Conservation (phyloP, 2,113 vertebrate genomes). For the Rhinoptilus africanus region DNA sequence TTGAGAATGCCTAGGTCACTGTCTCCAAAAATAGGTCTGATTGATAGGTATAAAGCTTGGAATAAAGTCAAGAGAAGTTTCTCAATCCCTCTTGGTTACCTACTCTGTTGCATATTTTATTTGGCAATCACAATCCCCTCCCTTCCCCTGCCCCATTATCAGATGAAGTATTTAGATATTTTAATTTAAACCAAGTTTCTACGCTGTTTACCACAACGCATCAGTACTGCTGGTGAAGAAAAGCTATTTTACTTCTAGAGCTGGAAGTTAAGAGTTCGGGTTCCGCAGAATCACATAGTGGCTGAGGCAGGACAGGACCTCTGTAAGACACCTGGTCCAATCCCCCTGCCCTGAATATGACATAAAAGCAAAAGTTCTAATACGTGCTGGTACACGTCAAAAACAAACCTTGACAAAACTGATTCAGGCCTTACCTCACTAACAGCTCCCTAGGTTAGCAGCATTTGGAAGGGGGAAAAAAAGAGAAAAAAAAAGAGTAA, state of each 20-base stretch:
- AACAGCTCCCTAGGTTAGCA: constrained; percentile 69
- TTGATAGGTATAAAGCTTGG: background rate
- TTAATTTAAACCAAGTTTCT: background rate
- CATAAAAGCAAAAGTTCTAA: background rate
- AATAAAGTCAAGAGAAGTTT: background rate
- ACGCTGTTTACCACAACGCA: background rate
- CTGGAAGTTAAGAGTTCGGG: background rate
- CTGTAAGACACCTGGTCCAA: background rate
- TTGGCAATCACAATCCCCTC: background rate
- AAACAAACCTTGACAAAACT: background rate
- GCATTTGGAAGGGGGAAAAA: background rate
- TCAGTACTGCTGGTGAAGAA: rapidly evolving
- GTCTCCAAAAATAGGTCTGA: background rate
- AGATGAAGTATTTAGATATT: background rate
- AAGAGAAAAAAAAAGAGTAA: background rate
- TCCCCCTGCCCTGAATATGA: rapidly evolving
- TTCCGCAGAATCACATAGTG: rapidly evolving
- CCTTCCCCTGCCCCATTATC: background rate
- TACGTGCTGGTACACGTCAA: background rate
- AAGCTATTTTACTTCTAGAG: background rate
- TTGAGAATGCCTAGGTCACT: background rate
- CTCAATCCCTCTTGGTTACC: background rate
- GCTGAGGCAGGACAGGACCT: background rate
- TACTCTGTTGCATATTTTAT: background rate
- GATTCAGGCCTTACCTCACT: constrained; percentile 72